Evolutionary conservation across 2,113 vertebrate genomes (phyloP).

Genomic region (Nothoprocta pentlandii): DNA sequence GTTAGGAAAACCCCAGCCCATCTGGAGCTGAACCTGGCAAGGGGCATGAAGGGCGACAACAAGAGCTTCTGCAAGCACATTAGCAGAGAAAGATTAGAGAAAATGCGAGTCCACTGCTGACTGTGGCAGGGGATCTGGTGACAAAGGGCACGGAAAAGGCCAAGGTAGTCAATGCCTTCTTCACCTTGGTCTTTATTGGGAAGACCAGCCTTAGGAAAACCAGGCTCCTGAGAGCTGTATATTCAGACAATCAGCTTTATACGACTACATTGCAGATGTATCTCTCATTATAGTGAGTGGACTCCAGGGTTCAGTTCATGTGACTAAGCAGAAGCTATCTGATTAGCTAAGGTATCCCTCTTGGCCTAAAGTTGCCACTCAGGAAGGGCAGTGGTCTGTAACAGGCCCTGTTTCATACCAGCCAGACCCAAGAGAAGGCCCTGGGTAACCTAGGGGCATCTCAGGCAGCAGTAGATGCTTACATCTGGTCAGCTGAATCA

Average conservation of each 20-base stretch:
- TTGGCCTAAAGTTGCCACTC: neutral
- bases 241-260: neutral
- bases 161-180: neutral
- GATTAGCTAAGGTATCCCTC: neutral
- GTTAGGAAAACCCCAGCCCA: neutral
- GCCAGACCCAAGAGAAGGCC: neutral
- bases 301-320: neutral
- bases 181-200: accelerated
- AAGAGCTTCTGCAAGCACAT: neutral
- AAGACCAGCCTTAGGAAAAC: neutral
- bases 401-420: neutral
- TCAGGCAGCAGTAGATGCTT: neutral
- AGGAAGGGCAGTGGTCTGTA: neutral
- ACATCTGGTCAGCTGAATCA: neutral
- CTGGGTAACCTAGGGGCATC: neutral
- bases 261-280: neutral
- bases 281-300: neutral
- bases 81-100: neutral
- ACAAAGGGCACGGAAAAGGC: neutral
- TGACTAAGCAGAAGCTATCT: neutral
- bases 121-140: neutral
- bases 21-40: neutral
- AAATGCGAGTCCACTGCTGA: neutral
- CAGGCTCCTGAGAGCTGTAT: neutral
- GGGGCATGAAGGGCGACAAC: neutral